Evolutionary conservation across 2,888 invertebrate genomes (phyloP).

Genomic region (Agrypnus murinus): DNA sequence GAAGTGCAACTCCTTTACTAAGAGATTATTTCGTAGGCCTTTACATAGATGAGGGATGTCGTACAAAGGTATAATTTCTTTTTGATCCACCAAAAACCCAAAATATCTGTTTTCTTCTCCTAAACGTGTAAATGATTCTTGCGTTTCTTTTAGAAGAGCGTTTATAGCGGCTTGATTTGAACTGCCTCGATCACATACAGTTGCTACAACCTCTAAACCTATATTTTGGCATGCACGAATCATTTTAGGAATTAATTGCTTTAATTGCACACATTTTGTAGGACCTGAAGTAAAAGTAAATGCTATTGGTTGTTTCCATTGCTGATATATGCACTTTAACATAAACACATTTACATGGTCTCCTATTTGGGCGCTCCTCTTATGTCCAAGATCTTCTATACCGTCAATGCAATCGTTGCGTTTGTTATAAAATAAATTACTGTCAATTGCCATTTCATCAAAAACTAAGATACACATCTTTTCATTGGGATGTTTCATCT

Average conservation of each 20-base stretch:
- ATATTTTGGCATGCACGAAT: too few species aligned
- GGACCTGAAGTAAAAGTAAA: too few species aligned
- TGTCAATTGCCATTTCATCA: too few species aligned
- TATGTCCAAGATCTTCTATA: constrained; percentile 36
- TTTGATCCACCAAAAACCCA: background rate
- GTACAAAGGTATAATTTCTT: background rate
- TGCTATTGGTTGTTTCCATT: constrained; percentile 44
- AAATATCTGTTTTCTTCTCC: background rate
- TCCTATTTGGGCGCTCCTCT: constrained; percentile 10
- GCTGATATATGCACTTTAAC: constrained; percentile 35
- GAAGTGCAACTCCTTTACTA: background rate
- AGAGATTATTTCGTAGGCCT: background rate
- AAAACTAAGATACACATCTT: too few species aligned
- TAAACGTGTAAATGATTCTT: too few species aligned
- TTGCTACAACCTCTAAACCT: constrained; percentile 52
- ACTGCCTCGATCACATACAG: constrained; percentile 49
- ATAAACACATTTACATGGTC: constrained; percentile 45
- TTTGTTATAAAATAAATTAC: too few species aligned
- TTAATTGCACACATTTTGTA: too few species aligned
- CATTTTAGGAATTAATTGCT: too few species aligned
- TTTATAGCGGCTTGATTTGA: constrained; percentile 5
- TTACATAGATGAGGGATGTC: constrained; percentile 3
- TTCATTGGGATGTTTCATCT: too few species aligned
- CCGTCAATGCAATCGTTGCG: too few species aligned
- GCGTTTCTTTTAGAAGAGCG: too few species aligned